phyloP scores from a whole-genome alignment of 2,113 vertebrate species.

The Zapornia atra region DNA sequence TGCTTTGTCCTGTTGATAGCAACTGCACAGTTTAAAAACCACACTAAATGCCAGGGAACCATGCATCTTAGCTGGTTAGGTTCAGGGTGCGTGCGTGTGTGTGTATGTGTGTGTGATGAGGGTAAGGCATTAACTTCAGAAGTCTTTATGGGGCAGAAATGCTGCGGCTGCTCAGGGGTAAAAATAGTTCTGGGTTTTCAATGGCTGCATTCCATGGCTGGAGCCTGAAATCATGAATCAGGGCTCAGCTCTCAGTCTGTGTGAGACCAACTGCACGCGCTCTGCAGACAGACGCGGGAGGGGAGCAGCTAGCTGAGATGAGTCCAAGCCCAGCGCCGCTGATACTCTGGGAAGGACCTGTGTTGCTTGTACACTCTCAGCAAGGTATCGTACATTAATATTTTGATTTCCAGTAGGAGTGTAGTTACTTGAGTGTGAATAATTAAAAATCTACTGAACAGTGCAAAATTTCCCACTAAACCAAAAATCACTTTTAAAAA shows the following conservation, averaged over 20 bases:
- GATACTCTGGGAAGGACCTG: slow-evolving; percentile 71
- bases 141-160: slow-evolving; percentile 49
- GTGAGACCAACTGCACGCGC: not conserved
- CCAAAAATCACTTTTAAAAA: not conserved
- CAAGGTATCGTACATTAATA: slow-evolving; percentile 33
- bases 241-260: slow-evolving; percentile 16
- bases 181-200: slow-evolving; percentile 72
- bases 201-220: slow-evolving; percentile 69
- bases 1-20: slow-evolving; percentile 66
- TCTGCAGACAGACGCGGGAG: not conserved
- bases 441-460: not conserved
- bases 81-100: not conserved
- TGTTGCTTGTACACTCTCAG: slow-evolving; percentile 60
- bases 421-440: not conserved
- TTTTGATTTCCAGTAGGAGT: not conserved
- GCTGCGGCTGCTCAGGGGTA: slow-evolving; percentile 64
- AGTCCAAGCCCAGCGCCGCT: slow-evolving; percentile 28
- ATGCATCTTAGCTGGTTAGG: not conserved
- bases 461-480: not conserved
- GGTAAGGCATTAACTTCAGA: slow-evolving; percentile 52
- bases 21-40: not conserved
- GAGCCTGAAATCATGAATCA: slow-evolving; percentile 70
- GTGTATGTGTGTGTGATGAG: not conserved
- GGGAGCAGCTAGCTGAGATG: slow-evolving; percentile 49
- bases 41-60: slow-evolving; percentile 27